Evolutionary conservation across 2,888 invertebrate species (phyloP), one percentile per base, ranked within the genome.

Genomic region (Leptopilina drosophilae): DNA sequence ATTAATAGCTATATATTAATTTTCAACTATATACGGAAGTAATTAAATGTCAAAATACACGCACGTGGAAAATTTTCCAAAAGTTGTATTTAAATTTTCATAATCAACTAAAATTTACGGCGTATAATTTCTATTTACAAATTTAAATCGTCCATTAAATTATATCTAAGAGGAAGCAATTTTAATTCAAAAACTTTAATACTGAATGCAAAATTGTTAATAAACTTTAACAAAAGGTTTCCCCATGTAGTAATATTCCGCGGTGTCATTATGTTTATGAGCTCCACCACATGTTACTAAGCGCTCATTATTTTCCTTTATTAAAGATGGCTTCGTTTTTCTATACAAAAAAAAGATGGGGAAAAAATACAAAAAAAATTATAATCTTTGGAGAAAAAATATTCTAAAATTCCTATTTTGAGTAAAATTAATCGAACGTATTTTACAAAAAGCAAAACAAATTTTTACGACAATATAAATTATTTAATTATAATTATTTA

Each of bases 221-320:
- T 73, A 73, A 73, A 33, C 33, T 56, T 73, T 40, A 33, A 8
- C 9, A 33, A 73, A 53, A 26, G 53, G 42, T 42, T 73, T 33
- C 20, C 33, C 56, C 56, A 56, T 26, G 73, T n/a, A 33, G 56
- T 6, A 53, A 8, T 56, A 73, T 56, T 69, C 56, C 14, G 73
- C 4, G 73, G 73, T 56, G 26, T 73, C 56, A 73, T 73, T 73
- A 73, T 56, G 56, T 73, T 73, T 73, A 73, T 73, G 73, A 73
- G 53, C 40, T 14, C 14, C 56, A 73, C n/a, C 73, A 73, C 26
- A n/a, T 73, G 33, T 56, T 73, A n/a, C 56, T 73, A 33, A 73
- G 56, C 9, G 33, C 49, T 9, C 56, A 73, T 73, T 56, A 73
- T 73, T 73, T 73, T 73, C 56, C 56, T 53, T 73, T 56, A 73